A percentile compares a stretch with the other conserved stretches of the same genome.
These are phyloP conservation scores for Peromyscus californicus DNA, from an alignment of 2,113 vertebrate species.

Conservation along the genomic window DNA sequence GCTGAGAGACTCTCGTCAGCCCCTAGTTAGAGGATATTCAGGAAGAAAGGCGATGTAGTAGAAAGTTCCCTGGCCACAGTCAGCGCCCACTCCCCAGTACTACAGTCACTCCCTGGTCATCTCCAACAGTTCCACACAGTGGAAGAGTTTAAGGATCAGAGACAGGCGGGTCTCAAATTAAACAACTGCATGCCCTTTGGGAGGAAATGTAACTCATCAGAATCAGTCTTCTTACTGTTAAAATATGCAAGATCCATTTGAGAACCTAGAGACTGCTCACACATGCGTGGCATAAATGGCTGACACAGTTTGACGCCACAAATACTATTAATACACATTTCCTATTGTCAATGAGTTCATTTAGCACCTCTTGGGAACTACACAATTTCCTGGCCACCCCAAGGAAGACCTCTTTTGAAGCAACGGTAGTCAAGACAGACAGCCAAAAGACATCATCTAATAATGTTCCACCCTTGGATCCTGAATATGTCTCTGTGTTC, in stretches of 20 bases:
- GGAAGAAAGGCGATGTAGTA: neutral
- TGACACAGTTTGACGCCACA: neutral
- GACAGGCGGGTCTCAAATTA: neutral
- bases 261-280: neutral
- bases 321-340: neutral
- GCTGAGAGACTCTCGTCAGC: neutral
- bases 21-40: neutral
- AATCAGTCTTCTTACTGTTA: neutral
- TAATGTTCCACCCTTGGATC: neutral
- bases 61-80: neutral
- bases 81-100: no score
- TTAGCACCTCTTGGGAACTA: neutral
- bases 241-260: neutral
- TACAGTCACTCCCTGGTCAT: neutral
- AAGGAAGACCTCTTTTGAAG: neutral
- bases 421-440: neutral
- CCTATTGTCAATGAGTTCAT: neutral
- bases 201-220: constrained; percentile 4
- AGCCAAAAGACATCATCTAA: neutral
- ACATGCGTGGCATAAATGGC: neutral
- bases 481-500: neutral
- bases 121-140: neutral
- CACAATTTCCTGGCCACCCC: neutral
- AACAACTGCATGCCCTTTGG: neutral
- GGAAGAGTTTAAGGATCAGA: neutral